Percentiles rank a stretch among this genome's conserved stretches.
phyloP scores from a whole-genome alignment of 2,888 invertebrate species.

The Gryllus longicercus region DNA sequence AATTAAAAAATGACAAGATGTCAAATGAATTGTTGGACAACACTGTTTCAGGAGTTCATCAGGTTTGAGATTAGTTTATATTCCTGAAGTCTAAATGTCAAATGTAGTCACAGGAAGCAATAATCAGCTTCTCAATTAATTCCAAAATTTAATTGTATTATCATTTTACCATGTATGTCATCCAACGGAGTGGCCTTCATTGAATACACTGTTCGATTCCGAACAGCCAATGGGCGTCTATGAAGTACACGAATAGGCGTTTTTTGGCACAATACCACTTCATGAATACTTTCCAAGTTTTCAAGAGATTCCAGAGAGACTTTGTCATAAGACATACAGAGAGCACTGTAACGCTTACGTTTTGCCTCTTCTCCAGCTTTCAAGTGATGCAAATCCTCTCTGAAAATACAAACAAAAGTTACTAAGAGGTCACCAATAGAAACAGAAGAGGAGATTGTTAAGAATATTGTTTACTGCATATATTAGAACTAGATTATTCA shows the following conservation, averaged over 20 bases:
- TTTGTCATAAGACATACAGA: slow-evolving; percentile 59
- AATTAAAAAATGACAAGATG: no score
- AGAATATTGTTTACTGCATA: no score
- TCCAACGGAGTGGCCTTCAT: slow-evolving; percentile 58
- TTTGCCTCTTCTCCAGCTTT: slow-evolving; percentile 87
- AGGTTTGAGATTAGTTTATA: no score
- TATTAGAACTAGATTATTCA: no score
- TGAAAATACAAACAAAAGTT: slow-evolving; percentile 42
- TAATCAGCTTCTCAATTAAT: no score
- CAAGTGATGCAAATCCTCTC: slow-evolving; percentile 63
- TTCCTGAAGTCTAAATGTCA: no score
- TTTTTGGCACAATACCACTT: slow-evolving; percentile 65
- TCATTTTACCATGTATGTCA: slow-evolving; percentile 41
- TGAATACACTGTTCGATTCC: slow-evolving; percentile 64
- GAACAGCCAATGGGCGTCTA: slow-evolving; percentile 68
- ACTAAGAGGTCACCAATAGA: no score
- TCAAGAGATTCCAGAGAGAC: slow-evolving; percentile 46
- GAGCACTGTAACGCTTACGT: slow-evolving; percentile 79
- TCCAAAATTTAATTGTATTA: no score
- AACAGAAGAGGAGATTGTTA: no score
- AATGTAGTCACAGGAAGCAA: no score
- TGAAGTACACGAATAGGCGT: slow-evolving; percentile 91
- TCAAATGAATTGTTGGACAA: no score
- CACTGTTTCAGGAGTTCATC: no score
- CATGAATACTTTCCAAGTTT: slow-evolving; percentile 52